These are phyloP conservation scores for Nanorana parkeri DNA, from an alignment of 2,113 vertebrate species.

Conservation along the genomic window DNA sequence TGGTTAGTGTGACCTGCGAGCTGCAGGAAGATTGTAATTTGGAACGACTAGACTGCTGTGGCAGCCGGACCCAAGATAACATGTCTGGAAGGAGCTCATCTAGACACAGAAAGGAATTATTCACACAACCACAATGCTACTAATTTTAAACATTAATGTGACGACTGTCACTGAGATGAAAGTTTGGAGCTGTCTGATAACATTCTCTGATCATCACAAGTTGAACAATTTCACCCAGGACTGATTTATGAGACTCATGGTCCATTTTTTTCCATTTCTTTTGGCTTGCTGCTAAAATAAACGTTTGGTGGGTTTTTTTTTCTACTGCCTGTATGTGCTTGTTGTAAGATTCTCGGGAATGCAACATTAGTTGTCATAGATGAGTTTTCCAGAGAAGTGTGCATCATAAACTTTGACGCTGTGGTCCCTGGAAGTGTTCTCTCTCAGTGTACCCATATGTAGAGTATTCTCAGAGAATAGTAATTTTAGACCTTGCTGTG, in stretches of 20 bases:
- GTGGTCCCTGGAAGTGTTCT: background rate
- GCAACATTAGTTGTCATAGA: constrained; percentile 4
- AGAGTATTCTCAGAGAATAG: too few species aligned
- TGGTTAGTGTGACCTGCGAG: constrained; percentile 29
- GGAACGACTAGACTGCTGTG: constrained; percentile 24
- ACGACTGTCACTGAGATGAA: background rate
- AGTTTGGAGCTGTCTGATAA: constrained; percentile 21
- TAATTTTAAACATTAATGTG: background rate
- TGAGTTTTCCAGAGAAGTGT: constrained; percentile 8
- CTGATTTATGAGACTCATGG: constrained; percentile 8
- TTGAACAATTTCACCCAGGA: background rate
- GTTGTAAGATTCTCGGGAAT: background rate
- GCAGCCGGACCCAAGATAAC: constrained; percentile 32
- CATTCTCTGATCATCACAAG: background rate
- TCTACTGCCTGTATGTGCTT: background rate
- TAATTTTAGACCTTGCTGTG: too few species aligned
- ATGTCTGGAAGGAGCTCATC: constrained; percentile 19
- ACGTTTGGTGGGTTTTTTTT: constrained; percentile 30
- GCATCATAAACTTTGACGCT: background rate
- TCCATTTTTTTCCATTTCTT: background rate
- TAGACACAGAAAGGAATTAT: constrained; percentile 12
- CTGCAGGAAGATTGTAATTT: constrained; percentile 37
- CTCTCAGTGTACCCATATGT: too few species aligned
- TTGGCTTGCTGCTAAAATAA: constrained; percentile 20
- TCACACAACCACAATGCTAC: constrained; percentile 22